Base-by-base conservation (phyloP, 37 sponge, comb jelly and placozoan genomes). In the Lycopodina hypogea region DNA sequence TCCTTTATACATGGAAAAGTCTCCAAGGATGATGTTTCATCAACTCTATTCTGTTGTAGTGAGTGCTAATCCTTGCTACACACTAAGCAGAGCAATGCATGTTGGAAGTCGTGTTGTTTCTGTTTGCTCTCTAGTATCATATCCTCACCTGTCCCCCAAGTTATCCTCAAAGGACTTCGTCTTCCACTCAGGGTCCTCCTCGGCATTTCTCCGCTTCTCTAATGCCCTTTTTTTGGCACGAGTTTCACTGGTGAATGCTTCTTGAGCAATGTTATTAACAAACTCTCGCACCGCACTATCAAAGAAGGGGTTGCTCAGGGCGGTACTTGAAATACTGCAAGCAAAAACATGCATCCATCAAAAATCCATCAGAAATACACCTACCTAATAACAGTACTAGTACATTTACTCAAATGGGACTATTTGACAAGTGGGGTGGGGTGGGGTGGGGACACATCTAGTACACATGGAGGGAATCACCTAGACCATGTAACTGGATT, bases 251-350 rank as follows among this genome's bases (percentile, higher is more conserved):
- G 82, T 82, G 65, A 66, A 66, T 1, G 39, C 52, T 0, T 78
- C 84, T 33, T 71, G 40, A 7, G 78, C 78, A 15, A 84, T 29
- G 0, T 41, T 35, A 32, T 84, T 78, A 34, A 69, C 58, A 78
- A 78, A 84, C 71, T 84, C 84, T 0, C 84, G 77, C 19, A 76
- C 58, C 11, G 78, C 78, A 77, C 84, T 84, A 38, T 78, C 53
- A 62, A 78, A 84, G 28, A 84, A 77, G 40, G 70, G 28, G 61
- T 77, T 77, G 39, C 23, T 84, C 35, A 77, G 59, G 78, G 68
- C 14, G 19, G 22, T 39, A 0, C 32, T 66, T 11, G 38, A 0
- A 51, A 78, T 56, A 3, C 68, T 78, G 55, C 56, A 41, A 9
- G 64, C 1, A 1, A 41, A 65, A n/a, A n/a, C n/a, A n/a, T n/a